phyloP scores from a whole-genome alignment of 2,888 invertebrate species.

The Archips crataeganus region DNA sequence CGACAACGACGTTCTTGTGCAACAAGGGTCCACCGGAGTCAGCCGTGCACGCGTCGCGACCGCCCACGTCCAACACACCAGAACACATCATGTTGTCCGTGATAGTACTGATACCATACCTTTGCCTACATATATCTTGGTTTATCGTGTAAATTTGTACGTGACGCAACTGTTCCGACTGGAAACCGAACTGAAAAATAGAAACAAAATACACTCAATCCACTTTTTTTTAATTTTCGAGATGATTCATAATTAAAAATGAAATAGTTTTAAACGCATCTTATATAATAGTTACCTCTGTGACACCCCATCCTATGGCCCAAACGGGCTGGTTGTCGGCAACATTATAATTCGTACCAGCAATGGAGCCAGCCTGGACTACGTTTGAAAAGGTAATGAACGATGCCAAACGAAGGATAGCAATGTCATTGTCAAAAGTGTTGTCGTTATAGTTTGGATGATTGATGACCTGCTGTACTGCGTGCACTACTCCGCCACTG shows the following conservation, averaged over 20 bases:
- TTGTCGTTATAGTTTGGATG: slow-evolving; percentile 47
- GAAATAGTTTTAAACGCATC: too few relatives aligned
- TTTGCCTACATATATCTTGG: slow-evolving; percentile 52
- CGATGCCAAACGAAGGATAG: slow-evolving; percentile 46
- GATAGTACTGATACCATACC: slow-evolving; percentile 49
- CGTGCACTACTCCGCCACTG: slow-evolving; percentile 52
- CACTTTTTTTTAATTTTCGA: too few relatives aligned
- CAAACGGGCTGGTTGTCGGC: slow-evolving; percentile 47
- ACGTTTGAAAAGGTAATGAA: slow-evolving; percentile 28
- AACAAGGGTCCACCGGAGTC: slow-evolving; percentile 61
- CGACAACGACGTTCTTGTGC: slow-evolving; percentile 55
- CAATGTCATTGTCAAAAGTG: slow-evolving; percentile 52
- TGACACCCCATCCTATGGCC: slow-evolving; percentile 69
- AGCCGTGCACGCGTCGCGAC: slow-evolving; percentile 58
- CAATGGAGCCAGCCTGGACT: slow-evolving; percentile 50
- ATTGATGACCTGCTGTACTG: slow-evolving; percentile 40
- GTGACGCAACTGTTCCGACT: slow-evolving; percentile 55
- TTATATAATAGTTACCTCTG: slow-evolving; percentile 47
- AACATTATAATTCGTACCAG: slow-evolving; percentile 22
- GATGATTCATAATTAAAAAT: too few relatives aligned
- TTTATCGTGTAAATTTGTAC: slow-evolving; percentile 58
- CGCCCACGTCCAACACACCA: slow-evolving; percentile 57
- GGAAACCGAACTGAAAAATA: not conserved
- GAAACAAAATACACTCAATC: slow-evolving; percentile 12
- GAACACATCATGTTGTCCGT: slow-evolving; percentile 61